Percentiles rank a stretch among this genome's conserved stretches.
phyloP scores from a whole-genome alignment of 1,140 invertebrate species.

The Drosophila busckii region DNA sequence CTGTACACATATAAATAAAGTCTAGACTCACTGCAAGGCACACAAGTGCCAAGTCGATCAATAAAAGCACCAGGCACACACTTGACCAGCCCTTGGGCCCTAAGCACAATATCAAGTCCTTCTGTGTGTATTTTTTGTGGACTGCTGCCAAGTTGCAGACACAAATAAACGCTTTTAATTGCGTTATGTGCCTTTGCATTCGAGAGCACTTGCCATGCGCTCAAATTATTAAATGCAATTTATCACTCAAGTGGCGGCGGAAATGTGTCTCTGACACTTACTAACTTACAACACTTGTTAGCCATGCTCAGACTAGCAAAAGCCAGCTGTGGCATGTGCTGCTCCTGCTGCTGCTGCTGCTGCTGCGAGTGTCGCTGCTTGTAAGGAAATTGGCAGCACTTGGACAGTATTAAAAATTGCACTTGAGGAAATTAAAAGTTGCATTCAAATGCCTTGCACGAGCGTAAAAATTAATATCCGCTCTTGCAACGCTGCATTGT shows the following conservation, averaged over 20 bases:
- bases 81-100: too few relatives aligned
- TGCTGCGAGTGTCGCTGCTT: too few relatives aligned
- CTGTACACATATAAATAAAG: too few relatives aligned
- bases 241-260: conserved; percentile 53
- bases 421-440: conserved; percentile 68
- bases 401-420: conserved; percentile 25
- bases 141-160: too few relatives aligned
- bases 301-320: conserved; percentile 1
- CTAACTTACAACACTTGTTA: conserved; percentile 37
- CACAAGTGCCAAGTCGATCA: too few relatives aligned
- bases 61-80: too few relatives aligned
- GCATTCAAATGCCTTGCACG: conserved; percentile 67
- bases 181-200: conserved; percentile 7
- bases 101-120: too few relatives aligned
- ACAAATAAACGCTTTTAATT: too few relatives aligned
- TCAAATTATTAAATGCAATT: conserved; percentile 61
- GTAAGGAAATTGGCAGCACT: conserved; percentile 64
- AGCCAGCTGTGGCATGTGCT: conserved; percentile 33
- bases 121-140: too few relatives aligned
- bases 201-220: conserved; percentile 4
- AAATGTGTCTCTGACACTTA: conserved; percentile 45
- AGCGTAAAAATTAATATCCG: conserved; percentile 71
- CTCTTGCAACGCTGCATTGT: conserved; percentile 32
- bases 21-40: too few relatives aligned
- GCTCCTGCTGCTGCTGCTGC: too few relatives aligned